Conservation (phyloP, 1,140 invertebrate genomes). For the Drosophila nebulosa region DNA sequence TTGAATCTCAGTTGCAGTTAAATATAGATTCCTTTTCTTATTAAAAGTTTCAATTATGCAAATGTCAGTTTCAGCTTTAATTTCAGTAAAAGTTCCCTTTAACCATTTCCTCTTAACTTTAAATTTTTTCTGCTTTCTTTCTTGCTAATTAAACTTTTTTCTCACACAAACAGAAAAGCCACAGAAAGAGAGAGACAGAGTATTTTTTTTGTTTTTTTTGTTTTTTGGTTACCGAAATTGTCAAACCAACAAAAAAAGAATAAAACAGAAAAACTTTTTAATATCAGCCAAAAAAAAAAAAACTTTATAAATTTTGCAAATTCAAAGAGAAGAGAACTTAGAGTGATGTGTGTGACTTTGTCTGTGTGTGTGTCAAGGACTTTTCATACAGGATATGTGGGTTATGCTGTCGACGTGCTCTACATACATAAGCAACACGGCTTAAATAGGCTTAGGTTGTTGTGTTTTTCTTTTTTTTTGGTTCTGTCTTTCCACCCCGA, state of each 20-base stretch:
- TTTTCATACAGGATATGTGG: conserved; percentile 44
- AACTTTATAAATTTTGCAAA: neutral
- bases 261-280: conserved; percentile 62
- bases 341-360: neutral
- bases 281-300: conserved; percentile 53
- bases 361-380: conserved; percentile 53
- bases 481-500: conserved; percentile 44
- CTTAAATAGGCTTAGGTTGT: neutral
- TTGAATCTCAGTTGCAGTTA: too few relatives aligned
- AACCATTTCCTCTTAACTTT: neutral
- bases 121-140: too few relatives aligned
- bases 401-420: conserved; percentile 49
- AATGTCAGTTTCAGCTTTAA: too few relatives aligned
- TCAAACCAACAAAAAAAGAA: conserved; percentile 58
- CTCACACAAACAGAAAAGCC: neutral
- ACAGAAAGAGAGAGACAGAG: neutral
- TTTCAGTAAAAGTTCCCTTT: too few relatives aligned
- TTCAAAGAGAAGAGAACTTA: neutral
- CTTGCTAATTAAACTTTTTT: conserved; percentile 4
- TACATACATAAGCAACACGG: conserved; percentile 49
- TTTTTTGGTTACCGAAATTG: conserved; percentile 21
- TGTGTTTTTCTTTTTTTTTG: conserved; percentile 1
- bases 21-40: too few relatives aligned
- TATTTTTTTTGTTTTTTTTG: too few relatives aligned
- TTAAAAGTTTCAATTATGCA: too few relatives aligned